phyloP scores from a whole-genome alignment of 2,888 invertebrate genomes.

The Venustoraphidia nigricollis region DNA sequence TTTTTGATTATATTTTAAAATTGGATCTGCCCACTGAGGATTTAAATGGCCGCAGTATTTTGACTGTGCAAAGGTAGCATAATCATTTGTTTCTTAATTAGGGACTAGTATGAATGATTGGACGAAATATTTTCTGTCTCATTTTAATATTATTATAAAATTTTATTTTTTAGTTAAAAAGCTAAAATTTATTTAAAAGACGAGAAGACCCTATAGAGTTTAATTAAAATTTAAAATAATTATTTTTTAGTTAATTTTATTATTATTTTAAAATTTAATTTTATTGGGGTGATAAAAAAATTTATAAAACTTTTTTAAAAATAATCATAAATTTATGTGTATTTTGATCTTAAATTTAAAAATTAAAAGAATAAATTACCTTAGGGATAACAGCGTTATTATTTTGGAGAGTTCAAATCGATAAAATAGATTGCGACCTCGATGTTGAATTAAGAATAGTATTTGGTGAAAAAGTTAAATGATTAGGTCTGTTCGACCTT shows the following conservation, averaged over 20 bases:
- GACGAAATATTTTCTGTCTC: constrained; percentile 48
- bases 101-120: constrained; percentile 62
- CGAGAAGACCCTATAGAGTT: constrained; percentile 71
- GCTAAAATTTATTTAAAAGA: constrained; percentile 48
- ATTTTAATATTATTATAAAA: constrained; percentile 32
- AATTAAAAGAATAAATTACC: constrained; percentile 39
- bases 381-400: constrained; percentile 56
- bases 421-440: constrained; percentile 68
- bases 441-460: constrained; percentile 43
- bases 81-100: constrained; percentile 69
- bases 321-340: constrained; percentile 26
- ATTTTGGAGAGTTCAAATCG: constrained; percentile 58
- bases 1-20: constrained; percentile 45
- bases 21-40: constrained; percentile 57
- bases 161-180: constrained; percentile 47
- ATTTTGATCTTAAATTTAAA: constrained; percentile 21
- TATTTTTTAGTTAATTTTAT: constrained; percentile 20
- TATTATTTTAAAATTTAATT: constrained; percentile 28
- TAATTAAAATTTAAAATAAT: constrained; percentile 31
- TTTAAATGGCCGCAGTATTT: constrained; percentile 64
- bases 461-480: no score
- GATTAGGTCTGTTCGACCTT: no score
- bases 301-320: constrained; percentile 37
- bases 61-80: constrained; percentile 71
- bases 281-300: constrained; percentile 50